phyloP scores from a whole-genome alignment of 2,888 invertebrate species.

The Ochlodes sylvanus region DNA sequence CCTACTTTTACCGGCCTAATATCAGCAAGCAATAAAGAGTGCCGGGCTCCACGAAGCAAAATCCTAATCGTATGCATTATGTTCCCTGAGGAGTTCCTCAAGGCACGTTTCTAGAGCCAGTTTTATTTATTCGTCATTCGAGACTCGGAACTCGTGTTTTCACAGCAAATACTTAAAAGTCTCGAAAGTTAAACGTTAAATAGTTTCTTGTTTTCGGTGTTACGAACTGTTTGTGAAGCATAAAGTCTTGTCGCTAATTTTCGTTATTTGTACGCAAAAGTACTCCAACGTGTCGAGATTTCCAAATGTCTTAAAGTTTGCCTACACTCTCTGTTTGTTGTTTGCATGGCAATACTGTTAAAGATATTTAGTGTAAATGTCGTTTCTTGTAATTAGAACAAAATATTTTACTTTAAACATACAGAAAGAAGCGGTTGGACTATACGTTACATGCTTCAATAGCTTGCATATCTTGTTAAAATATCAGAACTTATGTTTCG shows the following conservation, averaged over 20 bases:
- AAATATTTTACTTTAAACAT: not conserved
- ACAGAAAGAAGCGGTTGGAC: not conserved
- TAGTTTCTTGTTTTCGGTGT: constrained; percentile 54
- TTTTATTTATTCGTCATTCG: constrained; percentile 38
- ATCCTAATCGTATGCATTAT: constrained; percentile 29
- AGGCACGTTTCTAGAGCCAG: constrained; percentile 30
- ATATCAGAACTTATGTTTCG: too few relatives aligned
- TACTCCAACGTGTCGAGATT: constrained; percentile 43
- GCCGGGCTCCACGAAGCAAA: constrained; percentile 20
- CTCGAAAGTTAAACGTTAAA: constrained; percentile 55
- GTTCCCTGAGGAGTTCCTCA: constrained; percentile 29
- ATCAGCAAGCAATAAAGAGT: constrained; percentile 38
- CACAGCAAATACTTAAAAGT: constrained; percentile 57
- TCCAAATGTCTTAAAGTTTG: constrained; percentile 39
- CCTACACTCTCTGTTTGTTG: constrained; percentile 33
- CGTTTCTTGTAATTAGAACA: constrained; percentile 10
- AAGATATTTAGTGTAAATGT: constrained; percentile 22
- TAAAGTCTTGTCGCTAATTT: constrained; percentile 64
- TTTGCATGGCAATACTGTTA: constrained; percentile 23
- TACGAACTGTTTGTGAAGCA: constrained; percentile 52
- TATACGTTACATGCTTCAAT: too few relatives aligned
- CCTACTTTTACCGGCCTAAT: constrained; percentile 54
- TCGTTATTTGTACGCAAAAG: constrained; percentile 66
- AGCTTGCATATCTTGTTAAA: too few relatives aligned
- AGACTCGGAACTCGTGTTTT: constrained; percentile 50